Percentiles rank a stretch among this genome's conserved stretches.
phyloP scores from a whole-genome alignment of 2,113 vertebrate species.

The Anguilla japonica region DNA sequence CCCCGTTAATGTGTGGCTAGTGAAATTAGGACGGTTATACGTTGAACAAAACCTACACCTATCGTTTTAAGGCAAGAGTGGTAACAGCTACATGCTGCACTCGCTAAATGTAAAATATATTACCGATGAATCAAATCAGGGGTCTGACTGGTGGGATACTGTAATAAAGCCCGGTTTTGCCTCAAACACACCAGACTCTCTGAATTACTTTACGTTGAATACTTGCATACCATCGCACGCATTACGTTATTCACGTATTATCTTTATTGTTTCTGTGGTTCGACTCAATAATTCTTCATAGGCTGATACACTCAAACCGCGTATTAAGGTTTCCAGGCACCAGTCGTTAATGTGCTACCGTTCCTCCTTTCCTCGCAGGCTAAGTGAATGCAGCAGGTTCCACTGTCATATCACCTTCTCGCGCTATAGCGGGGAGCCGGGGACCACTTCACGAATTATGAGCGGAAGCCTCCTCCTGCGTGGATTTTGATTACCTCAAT shows the following conservation, averaged over 20 bases:
- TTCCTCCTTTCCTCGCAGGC: background rate
- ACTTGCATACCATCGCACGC: background rate
- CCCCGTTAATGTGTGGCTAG: background rate
- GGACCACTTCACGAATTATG: slow-evolving; percentile 8
- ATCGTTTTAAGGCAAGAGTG: background rate
- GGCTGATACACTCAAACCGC: background rate
- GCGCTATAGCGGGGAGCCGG: background rate
- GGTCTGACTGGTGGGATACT: background rate
- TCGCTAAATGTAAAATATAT: background rate
- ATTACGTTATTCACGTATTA: background rate
- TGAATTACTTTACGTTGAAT: too few relatives aligned
- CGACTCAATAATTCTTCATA: background rate
- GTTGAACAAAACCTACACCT: background rate
- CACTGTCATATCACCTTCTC: background rate
- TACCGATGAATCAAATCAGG: background rate
- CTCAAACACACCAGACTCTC: too few relatives aligned
- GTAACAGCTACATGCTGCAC: background rate
- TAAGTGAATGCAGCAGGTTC: background rate
- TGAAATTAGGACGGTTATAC: background rate
- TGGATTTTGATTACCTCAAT: background rate
- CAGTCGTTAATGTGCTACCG: background rate
- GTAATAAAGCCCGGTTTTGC: background rate
- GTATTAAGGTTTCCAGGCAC: background rate
- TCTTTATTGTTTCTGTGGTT: background rate
- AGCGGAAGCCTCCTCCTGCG: background rate